A percentile compares a stretch with the other conserved stretches of the same genome.
Evolutionary conservation across 2,797 vertebrate genomes (phyloP).

Genomic region (Danionella dracula): DNA sequence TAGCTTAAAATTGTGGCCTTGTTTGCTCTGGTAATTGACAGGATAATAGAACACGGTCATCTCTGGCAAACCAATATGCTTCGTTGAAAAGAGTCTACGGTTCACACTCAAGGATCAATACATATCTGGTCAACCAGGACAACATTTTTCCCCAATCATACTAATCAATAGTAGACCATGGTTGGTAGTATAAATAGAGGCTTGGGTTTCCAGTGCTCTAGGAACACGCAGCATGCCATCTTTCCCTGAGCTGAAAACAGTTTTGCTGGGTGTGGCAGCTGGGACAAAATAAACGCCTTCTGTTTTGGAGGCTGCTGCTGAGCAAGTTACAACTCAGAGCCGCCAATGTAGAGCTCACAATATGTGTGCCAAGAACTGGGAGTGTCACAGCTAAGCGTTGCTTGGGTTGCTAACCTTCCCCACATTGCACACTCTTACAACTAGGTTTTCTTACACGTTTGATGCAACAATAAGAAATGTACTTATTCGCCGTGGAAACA

Average conservation of each 20-base stretch:
- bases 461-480: constrained; percentile 11
- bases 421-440: not conserved
- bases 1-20: no score
- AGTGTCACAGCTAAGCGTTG: constrained; percentile 53
- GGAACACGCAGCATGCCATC: constrained; percentile 26
- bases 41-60: not conserved
- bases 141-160: constrained; percentile 1
- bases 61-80: not conserved
- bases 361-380: constrained; percentile 61
- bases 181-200: constrained; percentile 21
- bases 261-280: constrained; percentile 74
- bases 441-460: not conserved
- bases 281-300: constrained; percentile 71
- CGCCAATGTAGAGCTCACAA: constrained; percentile 57
- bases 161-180: constrained; percentile 22
- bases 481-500: constrained; percentile 12
- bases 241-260: constrained; percentile 61
- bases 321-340: constrained; percentile 75
- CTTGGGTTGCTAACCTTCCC: constrained; percentile 35
- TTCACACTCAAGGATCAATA: not conserved
- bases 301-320: constrained; percentile 59
- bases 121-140: not conserved
- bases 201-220: not conserved
- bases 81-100: not conserved
- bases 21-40: no score